Percentiles rank a stretch among this genome's conserved stretches.
phyloP scores from a whole-genome alignment of 2,888 invertebrate species.

The Caenorhabditis macrosperma region DNA sequence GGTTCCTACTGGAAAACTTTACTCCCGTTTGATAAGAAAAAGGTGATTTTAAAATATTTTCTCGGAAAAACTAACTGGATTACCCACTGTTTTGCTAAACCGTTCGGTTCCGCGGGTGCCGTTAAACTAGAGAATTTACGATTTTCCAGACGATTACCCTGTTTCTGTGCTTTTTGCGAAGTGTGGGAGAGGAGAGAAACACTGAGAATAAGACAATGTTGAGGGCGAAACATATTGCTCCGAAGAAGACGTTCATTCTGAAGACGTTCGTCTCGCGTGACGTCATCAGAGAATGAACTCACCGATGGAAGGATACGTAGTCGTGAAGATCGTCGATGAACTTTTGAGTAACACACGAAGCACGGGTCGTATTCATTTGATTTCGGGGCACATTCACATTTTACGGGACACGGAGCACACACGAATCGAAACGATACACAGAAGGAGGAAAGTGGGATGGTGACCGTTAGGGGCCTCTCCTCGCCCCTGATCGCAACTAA shows the following conservation, averaged over 20 bases:
- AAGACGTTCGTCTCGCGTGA: constrained; percentile 8
- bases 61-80: no score
- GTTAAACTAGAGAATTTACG: no score
- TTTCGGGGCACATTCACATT: constrained; percentile 39
- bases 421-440: constrained; percentile 1
- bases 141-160: background rate
- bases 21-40: no score
- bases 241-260: constrained; percentile 64
- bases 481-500: background rate
- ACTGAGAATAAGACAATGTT: constrained; percentile 60
- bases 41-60: no score
- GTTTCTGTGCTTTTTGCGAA: constrained; percentile 53
- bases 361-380: constrained; percentile 48
- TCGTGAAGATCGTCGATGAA: constrained; percentile 42
- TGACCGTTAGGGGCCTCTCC: background rate
- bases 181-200: constrained; percentile 49
- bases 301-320: constrained; percentile 57
- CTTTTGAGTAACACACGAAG: constrained; percentile 31
- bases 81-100: no score
- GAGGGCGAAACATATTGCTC: constrained; percentile 55
- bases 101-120: no score
- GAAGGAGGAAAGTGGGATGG: constrained; percentile 9
- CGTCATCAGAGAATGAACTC: background rate
- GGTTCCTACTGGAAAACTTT: no score
- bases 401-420: constrained; percentile 18